Conservation (phyloP, 1,140 invertebrate genomes). For the Lanistes nyassanus region DNA sequence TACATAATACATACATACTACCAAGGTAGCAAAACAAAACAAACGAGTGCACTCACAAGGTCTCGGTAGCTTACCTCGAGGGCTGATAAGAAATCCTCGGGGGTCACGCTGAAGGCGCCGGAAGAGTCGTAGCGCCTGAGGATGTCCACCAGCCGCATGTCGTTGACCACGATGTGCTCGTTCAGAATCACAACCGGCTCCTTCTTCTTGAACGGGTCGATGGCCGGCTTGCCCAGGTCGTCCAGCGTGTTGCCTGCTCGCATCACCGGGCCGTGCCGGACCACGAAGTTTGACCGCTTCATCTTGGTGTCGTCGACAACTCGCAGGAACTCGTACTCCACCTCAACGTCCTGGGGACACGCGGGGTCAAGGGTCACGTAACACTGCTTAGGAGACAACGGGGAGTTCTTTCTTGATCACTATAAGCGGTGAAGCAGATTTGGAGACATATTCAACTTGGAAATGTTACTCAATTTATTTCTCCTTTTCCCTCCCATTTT, state of each 20-base stretch:
- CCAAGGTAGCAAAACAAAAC: neutral
- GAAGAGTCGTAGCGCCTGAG: slow-evolving; percentile 58
- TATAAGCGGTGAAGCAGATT: neutral
- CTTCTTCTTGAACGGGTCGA: slow-evolving; percentile 52
- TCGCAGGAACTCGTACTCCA: slow-evolving; percentile 64
- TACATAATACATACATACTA: too few relatives aligned
- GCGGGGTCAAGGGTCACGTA: neutral
- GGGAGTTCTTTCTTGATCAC: neutral
- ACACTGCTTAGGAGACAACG: neutral
- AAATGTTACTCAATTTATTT: too few relatives aligned
- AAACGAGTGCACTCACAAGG: neutral
- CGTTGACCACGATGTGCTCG: slow-evolving; percentile 63
- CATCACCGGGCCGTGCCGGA: slow-evolving; percentile 56
- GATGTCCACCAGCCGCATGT: slow-evolving; percentile 56
- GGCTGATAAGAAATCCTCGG: slow-evolving; percentile 58
- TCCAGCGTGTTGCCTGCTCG: slow-evolving; percentile 62
- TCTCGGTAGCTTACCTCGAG: slow-evolving; percentile 47
- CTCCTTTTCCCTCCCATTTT: too few relatives aligned
- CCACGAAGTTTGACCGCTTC: slow-evolving; percentile 52
- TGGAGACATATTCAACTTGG: too few relatives aligned
- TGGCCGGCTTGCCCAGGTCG: slow-evolving; percentile 59
- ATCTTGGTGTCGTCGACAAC: slow-evolving; percentile 58
- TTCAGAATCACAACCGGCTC: slow-evolving; percentile 57
- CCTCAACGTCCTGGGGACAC: slow-evolving; percentile 58
- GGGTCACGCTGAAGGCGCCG: slow-evolving; percentile 46